A percentile compares a stretch with the other conserved stretches of the same genome.
These are phyloP conservation scores for Scytalopus superciliaris DNA, from an alignment of 2,113 vertebrate genomes.

Conservation along the genomic window DNA sequence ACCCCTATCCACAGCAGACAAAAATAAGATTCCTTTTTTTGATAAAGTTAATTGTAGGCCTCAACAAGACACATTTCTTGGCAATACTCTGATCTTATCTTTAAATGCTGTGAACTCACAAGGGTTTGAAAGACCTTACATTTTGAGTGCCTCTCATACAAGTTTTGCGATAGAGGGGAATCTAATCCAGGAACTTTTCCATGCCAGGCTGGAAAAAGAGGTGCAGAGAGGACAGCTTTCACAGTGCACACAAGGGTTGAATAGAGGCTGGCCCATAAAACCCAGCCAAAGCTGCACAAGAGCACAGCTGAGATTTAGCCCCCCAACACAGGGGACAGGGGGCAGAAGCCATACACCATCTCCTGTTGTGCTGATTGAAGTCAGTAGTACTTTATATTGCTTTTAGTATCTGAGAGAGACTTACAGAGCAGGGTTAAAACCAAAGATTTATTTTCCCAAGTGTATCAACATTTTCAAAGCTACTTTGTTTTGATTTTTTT, in stretches of 20 bases:
- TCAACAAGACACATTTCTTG: background rate
- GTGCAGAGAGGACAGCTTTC: background rate
- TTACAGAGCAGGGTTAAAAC: background rate
- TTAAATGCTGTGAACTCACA: background rate
- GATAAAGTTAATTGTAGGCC: background rate
- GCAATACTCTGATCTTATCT: background rate
- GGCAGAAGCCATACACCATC: background rate
- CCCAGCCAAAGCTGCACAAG: background rate
- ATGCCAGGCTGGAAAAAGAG: background rate
- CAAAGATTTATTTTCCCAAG: background rate
- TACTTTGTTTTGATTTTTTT: background rate
- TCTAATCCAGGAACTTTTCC: background rate
- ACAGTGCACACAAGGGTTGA: fast-evolving
- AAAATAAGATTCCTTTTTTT: conserved; percentile 20
- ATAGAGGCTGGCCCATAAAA: background rate
- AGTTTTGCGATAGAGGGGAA: background rate
- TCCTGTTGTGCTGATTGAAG: background rate
- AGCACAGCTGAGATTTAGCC: fast-evolving
- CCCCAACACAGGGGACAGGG: fast-evolving
- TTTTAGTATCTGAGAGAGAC: background rate
- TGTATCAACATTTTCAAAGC: background rate
- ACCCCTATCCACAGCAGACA: background rate
- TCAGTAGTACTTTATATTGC: background rate
- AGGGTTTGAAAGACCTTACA: background rate
- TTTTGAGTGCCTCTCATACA: background rate